These are phyloP conservation scores for Ligdia adustata DNA, from an alignment of 2,888 invertebrate species.

Conservation along the genomic window DNA sequence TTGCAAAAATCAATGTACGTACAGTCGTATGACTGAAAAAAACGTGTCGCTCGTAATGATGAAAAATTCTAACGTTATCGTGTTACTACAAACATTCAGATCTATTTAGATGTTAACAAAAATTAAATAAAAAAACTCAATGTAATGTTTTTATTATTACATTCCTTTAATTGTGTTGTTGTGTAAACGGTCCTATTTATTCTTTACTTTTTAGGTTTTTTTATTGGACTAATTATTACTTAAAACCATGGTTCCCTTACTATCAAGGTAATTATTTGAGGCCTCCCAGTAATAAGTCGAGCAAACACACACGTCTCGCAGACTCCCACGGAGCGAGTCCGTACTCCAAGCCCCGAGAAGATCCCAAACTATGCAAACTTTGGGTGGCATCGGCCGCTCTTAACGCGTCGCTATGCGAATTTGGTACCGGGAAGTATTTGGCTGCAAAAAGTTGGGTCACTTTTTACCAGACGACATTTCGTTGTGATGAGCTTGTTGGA, in stretches of 20 bases:
- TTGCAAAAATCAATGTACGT: no score
- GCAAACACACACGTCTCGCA: slow-evolving; percentile 13
- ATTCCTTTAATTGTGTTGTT: no score
- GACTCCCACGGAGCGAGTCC: slow-evolving; percentile 24
- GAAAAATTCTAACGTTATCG: no score
- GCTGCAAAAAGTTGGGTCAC: neutral
- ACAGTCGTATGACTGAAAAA: no score
- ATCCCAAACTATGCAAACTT: slow-evolving; percentile 14
- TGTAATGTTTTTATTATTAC: no score
- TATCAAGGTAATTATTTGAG: slow-evolving; percentile 21
- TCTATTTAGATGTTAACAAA: no score
- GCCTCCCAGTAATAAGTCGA: slow-evolving; percentile 25
- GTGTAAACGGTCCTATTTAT: no score
- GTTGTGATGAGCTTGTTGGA: no score
- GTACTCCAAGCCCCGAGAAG: slow-evolving; percentile 1
- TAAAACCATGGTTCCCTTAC: slow-evolving; percentile 5
- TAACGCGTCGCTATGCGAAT: neutral
- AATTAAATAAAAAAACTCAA: no score
- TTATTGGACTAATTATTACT: neutral
- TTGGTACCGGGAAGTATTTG: slow-evolving; percentile 4
- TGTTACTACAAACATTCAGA: no score
- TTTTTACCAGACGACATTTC: neutral
- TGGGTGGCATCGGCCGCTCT: slow-evolving; percentile 16
- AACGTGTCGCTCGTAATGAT: no score
- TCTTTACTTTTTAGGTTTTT: no score